Base-by-base conservation (phyloP, 2,113 vertebrate species). In the Elanoides forficatus region DNA sequence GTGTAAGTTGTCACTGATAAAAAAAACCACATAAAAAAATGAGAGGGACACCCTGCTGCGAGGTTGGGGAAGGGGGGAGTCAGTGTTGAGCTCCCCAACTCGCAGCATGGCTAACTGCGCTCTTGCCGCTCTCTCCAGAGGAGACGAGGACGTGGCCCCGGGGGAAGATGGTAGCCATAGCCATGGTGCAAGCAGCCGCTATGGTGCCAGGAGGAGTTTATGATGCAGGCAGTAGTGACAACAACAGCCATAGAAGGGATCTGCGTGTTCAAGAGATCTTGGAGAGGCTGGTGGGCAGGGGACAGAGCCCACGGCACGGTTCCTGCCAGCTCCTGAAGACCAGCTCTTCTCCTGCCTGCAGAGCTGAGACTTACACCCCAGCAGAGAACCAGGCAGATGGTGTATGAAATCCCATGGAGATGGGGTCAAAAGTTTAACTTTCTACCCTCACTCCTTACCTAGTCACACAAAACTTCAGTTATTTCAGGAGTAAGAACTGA, bases 351-450 rank as follows among this genome's bases (percentile, higher is more conserved):
- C 59, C 76, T 50, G 55, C 82, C 90, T 79, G 74, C 47, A 47
- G 56, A 81, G 80, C 53, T 72, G 78, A 91, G 82, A 72, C 42
- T 92, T 38, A 50, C 3, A 3, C 45, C 76, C 73, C 45, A 3
- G 50, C 66, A 62, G 53, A 78, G 52, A 86, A 48, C 13, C 63
- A 90, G 65, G 59, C 71, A 80, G 62, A 58, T 2, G 0, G 27
- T 26, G 20, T 50, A 30, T 18, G 65, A 90, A 94, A 95, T 74
- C 94, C 81, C 56, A 65, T 38, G 68, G 90, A 95, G 93, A 71
- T 58, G 85, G 63, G 97, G 97, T 97, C 95, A 97, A 84, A 93
- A 97, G 97, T 97, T 97, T 91, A 97, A 68, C 94, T 96, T 86
- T 42, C 62, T 96, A 87, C 79, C 89, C 87, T 97, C 84, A 10